Evolutionary conservation across 2,888 invertebrate species (phyloP), one percentile per base, ranked within the genome.

Genomic region (Trissoscelio sp.): DNA sequence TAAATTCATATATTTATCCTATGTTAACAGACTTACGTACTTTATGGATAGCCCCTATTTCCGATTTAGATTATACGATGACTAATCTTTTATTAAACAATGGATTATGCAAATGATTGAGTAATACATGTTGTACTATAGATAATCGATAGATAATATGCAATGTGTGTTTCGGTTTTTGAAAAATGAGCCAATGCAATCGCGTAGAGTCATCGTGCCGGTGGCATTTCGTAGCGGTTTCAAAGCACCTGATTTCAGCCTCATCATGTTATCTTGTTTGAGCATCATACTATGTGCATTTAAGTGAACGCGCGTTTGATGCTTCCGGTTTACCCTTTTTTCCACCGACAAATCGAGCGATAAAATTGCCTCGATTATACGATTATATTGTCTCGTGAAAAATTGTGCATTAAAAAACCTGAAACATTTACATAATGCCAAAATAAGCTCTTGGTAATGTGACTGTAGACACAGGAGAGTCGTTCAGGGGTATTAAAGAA

Each of bases 241-340:
- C 46, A 62, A 46, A 48, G 62, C 48, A 31, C 48, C 48, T 62
- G 46, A 62, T 62, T 62, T 62, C 34, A 31, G 31, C 2, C n/a
- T 31, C 20, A 44, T 44, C 60, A 11, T 34, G 42, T 60, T 60
- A 60, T 60, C 58, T 60, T 60, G 42, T 60, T 60, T 60, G 42
- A 42, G 14, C 37, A 42, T 60, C 58, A 11, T 20, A 39, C 58
- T 60, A 0, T 60, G 42, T 44, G 42, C 58, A 60, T 20, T 60
- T 60, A 24, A 60, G 42, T 28, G 58, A 60, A 60, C 28, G 14
- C 58, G 9, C 42, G 22, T 60, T 42, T 60, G 58, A 60, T 60
- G 42, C 24, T 60, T 24, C 57, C 39, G 18, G 12, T 9, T 22
- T 3, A 3, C 3, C 18, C 39, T 37, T 37, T 39, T 37, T n/a